phyloP scores from a whole-genome alignment of 1,140 invertebrate genomes.

The Pachyrhynchus sulphureomaculatus region DNA sequence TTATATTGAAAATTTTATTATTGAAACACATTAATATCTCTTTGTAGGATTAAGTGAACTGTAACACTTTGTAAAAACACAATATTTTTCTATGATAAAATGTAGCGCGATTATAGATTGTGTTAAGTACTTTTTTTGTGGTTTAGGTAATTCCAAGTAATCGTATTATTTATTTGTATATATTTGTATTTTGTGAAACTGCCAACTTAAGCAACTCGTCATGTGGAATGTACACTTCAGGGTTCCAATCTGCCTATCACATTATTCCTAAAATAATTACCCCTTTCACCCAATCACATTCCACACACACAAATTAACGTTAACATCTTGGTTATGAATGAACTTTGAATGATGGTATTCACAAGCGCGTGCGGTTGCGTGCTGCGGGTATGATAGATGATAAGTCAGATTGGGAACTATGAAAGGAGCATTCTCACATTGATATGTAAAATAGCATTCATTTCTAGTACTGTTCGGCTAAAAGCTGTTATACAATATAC shows the following conservation, averaged over 20 bases:
- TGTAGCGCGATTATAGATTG: not conserved
- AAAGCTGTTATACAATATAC: constrained; percentile 50
- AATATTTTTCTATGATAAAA: not conserved
- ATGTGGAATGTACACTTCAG: constrained; percentile 65
- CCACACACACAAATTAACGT: constrained; percentile 34
- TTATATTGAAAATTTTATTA: not conserved
- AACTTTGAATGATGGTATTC: not conserved
- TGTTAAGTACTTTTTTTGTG: constrained; percentile 6
- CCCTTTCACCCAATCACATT: constrained; percentile 41
- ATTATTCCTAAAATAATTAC: constrained; percentile 30
- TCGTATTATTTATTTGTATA: constrained; percentile 33
- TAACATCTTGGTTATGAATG: constrained; percentile 3
- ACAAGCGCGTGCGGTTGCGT: constrained; percentile 23
- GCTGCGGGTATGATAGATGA: constrained; percentile 40
- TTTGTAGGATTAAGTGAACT: not conserved
- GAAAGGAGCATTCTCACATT: constrained; percentile 68
- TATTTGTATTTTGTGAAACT: constrained; percentile 32
- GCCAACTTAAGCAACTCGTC: constrained; percentile 13
- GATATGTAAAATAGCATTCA: constrained; percentile 54
- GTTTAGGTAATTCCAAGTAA: constrained; percentile 27
- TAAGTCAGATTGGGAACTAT: constrained; percentile 48
- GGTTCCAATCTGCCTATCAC: constrained; percentile 62
- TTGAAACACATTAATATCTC: not conserved
- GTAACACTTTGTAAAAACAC: not conserved
- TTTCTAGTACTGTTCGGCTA: constrained; percentile 49